A percentile compares a stretch with the other conserved stretches of the same genome.
Evolutionary conservation across 2,113 vertebrate species (phyloP).

Genomic region (Pangasianodon hypophthalmus): DNA sequence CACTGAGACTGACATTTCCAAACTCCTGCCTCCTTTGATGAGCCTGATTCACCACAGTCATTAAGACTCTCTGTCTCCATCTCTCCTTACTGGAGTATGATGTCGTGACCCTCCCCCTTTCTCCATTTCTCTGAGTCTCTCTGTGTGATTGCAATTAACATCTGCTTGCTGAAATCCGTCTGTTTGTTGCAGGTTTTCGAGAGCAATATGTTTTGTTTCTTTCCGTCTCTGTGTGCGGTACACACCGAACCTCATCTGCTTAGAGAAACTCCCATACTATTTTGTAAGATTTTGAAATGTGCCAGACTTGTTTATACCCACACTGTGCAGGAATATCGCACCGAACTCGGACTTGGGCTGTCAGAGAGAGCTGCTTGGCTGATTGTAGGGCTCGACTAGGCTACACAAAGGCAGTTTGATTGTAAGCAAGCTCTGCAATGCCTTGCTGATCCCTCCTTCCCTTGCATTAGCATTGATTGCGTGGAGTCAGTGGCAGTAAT

Average conservation of each 20-base stretch:
- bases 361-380: background rate
- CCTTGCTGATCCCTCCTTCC: background rate
- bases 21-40: constrained; percentile 33
- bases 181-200: background rate
- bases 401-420: constrained; percentile 32
- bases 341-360: background rate
- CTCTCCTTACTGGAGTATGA: background rate
- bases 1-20: constrained; percentile 43
- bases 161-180: constrained; percentile 2
- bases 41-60: constrained; percentile 24
- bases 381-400: background rate
- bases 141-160: constrained; percentile 4
- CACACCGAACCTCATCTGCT: background rate
- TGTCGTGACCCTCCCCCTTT: background rate
- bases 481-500: constrained; percentile 30
- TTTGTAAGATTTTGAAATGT: background rate
- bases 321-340: background rate
- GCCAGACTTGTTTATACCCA: constrained; percentile 6
- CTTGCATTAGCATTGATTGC: constrained; percentile 28
- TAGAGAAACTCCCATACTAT: background rate
- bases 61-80: background rate
- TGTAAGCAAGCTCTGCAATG: background rate
- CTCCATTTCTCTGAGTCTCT: background rate
- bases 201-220: background rate
- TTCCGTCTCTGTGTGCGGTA: background rate